Percentiles rank a stretch among this genome's conserved stretches.
These are phyloP conservation scores for Chiropotes sagulatus DNA, from an alignment of 2,797 vertebrate species.

Conservation along the genomic window DNA sequence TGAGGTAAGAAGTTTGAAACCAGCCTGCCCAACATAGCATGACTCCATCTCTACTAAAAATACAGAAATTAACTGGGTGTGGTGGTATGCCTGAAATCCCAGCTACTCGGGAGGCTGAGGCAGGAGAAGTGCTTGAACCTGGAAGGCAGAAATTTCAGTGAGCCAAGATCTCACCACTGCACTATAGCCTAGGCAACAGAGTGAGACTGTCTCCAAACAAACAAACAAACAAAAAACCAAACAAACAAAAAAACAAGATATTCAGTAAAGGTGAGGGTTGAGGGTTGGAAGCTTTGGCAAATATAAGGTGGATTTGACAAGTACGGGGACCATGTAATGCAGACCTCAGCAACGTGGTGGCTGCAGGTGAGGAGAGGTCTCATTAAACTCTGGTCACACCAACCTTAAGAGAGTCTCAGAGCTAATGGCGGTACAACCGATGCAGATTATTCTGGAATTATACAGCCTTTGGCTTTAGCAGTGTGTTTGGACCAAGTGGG, in stretches of 20 bases:
- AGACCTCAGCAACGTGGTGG: not conserved
- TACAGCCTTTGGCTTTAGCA: not conserved
- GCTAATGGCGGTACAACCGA: not conserved
- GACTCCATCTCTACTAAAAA: too few relatives aligned
- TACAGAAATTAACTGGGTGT: too few relatives aligned
- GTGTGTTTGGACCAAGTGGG: not conserved
- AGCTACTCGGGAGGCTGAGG: too few relatives aligned
- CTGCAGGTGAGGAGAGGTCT: not conserved
- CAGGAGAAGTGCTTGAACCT: too few relatives aligned
- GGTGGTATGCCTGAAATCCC: too few relatives aligned
- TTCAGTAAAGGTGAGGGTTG: not conserved
- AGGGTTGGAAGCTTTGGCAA: not conserved
- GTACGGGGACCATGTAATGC: not conserved
- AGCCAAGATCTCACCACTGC: too few relatives aligned
- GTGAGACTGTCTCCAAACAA: too few relatives aligned
- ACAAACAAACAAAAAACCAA: too few relatives aligned
- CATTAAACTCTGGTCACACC: not conserved
- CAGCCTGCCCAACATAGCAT: too few relatives aligned
- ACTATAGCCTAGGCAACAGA: too few relatives aligned
- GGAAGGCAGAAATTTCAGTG: too few relatives aligned
- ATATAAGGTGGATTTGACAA: not conserved
- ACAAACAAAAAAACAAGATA: not conserved
- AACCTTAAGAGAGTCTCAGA: not conserved
- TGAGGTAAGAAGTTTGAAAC: too few relatives aligned
- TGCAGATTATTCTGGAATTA: not conserved